A percentile compares a stretch with the other conserved stretches of the same genome.
Conservation (phyloP, 2,113 vertebrate species). For the Pampusana beccarii region DNA sequence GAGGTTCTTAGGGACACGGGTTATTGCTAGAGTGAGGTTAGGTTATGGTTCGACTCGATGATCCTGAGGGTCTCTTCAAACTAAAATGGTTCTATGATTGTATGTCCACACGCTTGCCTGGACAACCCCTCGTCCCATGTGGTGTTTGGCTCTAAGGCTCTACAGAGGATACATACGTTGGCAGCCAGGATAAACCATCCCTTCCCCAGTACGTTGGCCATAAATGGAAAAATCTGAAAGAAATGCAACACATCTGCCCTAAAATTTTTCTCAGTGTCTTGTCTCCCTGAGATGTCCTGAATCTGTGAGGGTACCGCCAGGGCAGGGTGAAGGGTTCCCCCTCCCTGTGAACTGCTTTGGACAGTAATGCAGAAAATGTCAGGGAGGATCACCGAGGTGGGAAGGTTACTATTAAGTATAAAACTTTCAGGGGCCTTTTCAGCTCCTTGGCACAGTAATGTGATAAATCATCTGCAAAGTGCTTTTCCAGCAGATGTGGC, state of each 20-base stretch:
- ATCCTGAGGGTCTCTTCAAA: no score
- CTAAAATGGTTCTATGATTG: no score
- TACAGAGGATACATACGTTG: fast-evolving
- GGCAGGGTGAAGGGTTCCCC: background rate
- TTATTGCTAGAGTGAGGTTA: no score
- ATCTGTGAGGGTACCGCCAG: background rate
- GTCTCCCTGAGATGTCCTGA: background rate
- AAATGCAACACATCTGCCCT: background rate
- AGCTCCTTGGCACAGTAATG: background rate
- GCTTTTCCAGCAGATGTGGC: background rate
- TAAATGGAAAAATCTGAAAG: background rate
- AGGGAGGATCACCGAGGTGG: background rate
- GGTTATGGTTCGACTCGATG: no score
- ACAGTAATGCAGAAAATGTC: background rate
- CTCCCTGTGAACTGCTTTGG: background rate
- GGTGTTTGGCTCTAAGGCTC: background rate
- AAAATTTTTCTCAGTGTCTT: background rate
- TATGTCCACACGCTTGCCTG: background rate
- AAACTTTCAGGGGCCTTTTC: background rate
- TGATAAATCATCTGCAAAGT: background rate
- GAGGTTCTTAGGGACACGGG: no score
- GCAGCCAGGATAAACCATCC: background rate
- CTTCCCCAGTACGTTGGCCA: background rate
- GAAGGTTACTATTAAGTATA: background rate
- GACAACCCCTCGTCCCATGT: background rate